phyloP scores from a whole-genome alignment of 2,888 invertebrate genomes.

The Acleris laterana region DNA sequence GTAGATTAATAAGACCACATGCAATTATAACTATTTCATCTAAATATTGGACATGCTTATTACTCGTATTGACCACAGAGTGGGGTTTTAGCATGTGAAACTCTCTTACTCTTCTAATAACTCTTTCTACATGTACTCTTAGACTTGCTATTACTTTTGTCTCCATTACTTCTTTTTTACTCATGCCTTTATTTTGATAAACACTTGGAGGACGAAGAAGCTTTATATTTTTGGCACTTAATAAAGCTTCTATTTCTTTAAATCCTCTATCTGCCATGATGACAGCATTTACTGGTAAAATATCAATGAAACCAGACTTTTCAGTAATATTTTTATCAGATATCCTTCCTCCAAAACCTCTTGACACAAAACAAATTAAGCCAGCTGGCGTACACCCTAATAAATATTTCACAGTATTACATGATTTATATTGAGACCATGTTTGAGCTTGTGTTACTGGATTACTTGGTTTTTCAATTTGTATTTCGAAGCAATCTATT shows the following conservation, averaged over 20 bases:
- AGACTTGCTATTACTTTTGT: conserved; percentile 5
- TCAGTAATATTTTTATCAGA: not conserved
- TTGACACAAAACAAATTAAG: not conserved
- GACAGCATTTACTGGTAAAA: not conserved
- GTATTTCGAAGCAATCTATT: too few species aligned
- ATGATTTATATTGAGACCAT: not conserved
- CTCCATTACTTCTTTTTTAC: not conserved
- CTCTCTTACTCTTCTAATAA: not conserved
- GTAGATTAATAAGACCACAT: not conserved
- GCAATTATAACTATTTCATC: conserved; percentile 8
- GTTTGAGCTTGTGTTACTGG: too few species aligned
- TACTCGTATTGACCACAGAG: not conserved
- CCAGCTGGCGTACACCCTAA: not conserved
- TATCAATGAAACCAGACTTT: not conserved
- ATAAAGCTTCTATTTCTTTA: conserved; percentile 2
- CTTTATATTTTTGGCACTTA: not conserved
- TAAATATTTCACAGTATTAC: conserved; percentile 28
- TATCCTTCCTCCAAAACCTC: not conserved
- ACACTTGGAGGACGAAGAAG: conserved; percentile 3
- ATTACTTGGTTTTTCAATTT: too few species aligned
- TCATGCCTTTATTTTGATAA: not conserved
- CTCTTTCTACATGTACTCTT: conserved; percentile 3
- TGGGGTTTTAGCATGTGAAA: conserved; percentile 8
- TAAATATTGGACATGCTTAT: not conserved
- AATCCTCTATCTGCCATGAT: not conserved